Conservation (phyloP, 2,113 vertebrate genomes). For the Oplegnathus fasciatus region DNA sequence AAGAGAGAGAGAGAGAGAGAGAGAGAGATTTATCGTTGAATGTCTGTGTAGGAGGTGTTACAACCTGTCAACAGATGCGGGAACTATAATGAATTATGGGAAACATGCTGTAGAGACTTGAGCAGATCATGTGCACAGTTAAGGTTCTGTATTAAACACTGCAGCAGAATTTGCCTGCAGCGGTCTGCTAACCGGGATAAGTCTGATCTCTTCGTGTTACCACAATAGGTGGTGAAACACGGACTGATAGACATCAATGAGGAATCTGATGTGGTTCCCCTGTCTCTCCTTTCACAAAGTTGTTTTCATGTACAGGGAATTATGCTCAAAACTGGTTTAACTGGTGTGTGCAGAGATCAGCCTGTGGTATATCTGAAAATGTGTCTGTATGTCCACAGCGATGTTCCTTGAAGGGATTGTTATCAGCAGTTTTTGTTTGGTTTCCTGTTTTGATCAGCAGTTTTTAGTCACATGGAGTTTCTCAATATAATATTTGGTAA, state of each 20-base stretch:
- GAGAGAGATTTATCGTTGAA: constrained; percentile 27
- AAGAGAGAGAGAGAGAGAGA: background rate
- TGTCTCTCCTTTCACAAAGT: constrained; percentile 2
- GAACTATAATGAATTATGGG: constrained; percentile 29
- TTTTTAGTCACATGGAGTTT: background rate
- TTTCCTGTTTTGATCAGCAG: background rate
- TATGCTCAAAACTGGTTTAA: constrained; percentile 22
- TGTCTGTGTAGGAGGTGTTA: constrained; percentile 36
- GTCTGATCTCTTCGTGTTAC: background rate
- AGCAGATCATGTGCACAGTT: background rate
- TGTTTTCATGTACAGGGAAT: background rate
- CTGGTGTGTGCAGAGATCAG: background rate
- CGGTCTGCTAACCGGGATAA: background rate
- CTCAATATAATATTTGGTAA: background rate
- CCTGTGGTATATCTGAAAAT: background rate
- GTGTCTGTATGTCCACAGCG: background rate
- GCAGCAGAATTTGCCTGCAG: constrained; percentile 33
- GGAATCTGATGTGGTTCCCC: constrained; percentile 6
- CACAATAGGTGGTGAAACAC: constrained; percentile 35
- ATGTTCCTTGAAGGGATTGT: background rate
- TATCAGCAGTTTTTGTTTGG: background rate
- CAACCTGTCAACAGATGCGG: constrained; percentile 40
- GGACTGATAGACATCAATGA: background rate
- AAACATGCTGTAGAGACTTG: constrained; percentile 43
- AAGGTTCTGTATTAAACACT: constrained; percentile 1